Base-by-base conservation (phyloP, 2,113 vertebrate species). In the Prunella fulvescens region DNA sequence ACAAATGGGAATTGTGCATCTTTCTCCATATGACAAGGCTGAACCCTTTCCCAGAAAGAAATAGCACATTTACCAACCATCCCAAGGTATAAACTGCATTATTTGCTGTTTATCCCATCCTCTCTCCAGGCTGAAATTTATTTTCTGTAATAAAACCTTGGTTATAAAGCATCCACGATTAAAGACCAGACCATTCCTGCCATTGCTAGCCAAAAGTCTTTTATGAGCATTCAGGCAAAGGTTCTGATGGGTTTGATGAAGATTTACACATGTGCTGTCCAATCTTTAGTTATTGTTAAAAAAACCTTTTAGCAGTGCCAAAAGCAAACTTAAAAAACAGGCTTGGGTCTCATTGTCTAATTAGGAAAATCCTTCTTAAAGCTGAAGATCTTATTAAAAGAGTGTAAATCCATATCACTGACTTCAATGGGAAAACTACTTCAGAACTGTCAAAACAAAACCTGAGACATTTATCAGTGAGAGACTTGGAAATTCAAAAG, bases 91-190 rank as follows among this genome's bases (percentile, higher is more conserved):
- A 65, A 90, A 88, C 33, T 50, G 64, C 42, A 77, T 57, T 35
- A 88, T 86, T 69, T 80, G 10, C 66, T 72, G 10, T 54, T 91
- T 93, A 77, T 80, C 14, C 25, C n/a, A 51, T 72, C 12, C 35
- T 71, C 20, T 91, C 58, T 77, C 82, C 71, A 73, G 58, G 45
- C 1, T 58, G 66, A 83, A 78, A 80, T 90, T 87, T 76, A 93
- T 88, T 93, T 83, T 66, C 35, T 73, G 26, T 51, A 81, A 69
- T 81, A 93, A 90, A 95, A 83, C 9, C 22, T 77, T 62, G 22
- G 24, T 66, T 66, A 90, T 47, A 88, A 86, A 92, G 78, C 17
- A 47, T 44, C 33, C 18, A 51, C 39, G n/a, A 87, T 26, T 69
- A 87, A 79, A 88, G 24, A 86, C 11, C n/a, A 24, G 47, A 86